phyloP scores from a whole-genome alignment of 2,888 invertebrate genomes.

The Ophion costatus region DNA sequence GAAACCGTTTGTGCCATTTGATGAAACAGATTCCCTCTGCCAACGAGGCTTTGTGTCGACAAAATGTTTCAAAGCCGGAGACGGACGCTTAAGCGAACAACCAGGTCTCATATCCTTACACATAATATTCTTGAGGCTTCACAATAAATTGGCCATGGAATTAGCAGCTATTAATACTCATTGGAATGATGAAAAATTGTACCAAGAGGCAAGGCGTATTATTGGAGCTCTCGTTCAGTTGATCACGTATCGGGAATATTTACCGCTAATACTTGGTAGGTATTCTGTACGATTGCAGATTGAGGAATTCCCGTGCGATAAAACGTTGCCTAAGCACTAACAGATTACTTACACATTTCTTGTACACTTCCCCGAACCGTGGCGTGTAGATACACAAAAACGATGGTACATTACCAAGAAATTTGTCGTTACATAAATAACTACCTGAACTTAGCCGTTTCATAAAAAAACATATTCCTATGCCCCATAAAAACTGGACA shows the following conservation, averaged over 20 bases:
- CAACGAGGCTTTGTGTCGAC: constrained; percentile 89
- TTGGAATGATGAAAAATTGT: constrained; percentile 95
- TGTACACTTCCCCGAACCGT: too few species aligned
- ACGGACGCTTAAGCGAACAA: constrained; percentile 91
- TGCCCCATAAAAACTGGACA: too few species aligned
- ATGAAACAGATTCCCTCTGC: constrained; percentile 86
- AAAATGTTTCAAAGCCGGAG: constrained; percentile 92
- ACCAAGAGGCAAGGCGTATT: constrained; percentile 93
- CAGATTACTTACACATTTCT: too few species aligned
- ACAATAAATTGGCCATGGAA: constrained; percentile 90
- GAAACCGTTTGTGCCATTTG: constrained; percentile 85
- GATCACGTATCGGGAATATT: constrained; percentile 92
- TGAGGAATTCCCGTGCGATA: too few species aligned
- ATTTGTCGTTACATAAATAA: too few species aligned
- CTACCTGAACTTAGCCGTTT: too few species aligned
- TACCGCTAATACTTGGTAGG: constrained; percentile 91
- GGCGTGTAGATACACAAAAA: too few species aligned
- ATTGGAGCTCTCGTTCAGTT: constrained; percentile 93
- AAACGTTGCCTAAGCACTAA: neutral
- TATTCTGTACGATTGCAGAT: neutral
- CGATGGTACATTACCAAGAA: too few species aligned
- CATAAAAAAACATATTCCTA: too few species aligned
- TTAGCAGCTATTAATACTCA: constrained; percentile 90
- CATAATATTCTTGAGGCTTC: constrained; percentile 90
- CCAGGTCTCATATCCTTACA: constrained; percentile 91